Percentiles rank a stretch among this genome's conserved stretches.
These are phyloP conservation scores for Bradypus variegatus DNA, from an alignment of 2,797 vertebrate species.

Conservation along the genomic window DNA sequence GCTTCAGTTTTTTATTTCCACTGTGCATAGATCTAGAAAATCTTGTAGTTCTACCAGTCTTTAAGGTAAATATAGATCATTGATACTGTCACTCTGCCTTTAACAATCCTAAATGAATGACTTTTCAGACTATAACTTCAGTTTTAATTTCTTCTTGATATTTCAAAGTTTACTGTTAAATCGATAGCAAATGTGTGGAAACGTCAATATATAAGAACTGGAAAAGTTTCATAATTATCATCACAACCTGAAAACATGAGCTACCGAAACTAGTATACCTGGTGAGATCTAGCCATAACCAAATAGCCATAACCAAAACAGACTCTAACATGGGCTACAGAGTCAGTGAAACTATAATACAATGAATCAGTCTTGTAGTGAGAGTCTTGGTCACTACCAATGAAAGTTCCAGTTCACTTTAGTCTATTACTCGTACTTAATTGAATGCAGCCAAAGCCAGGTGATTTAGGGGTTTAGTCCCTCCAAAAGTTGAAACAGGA, in stretches of 20 bases:
- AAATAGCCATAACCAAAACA: background rate
- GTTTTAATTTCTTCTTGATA: background rate
- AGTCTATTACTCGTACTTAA: conserved; percentile 10
- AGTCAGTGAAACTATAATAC: background rate
- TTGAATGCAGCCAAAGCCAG: background rate
- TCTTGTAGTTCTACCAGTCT: background rate
- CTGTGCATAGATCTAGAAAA: background rate
- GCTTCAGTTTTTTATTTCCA: background rate
- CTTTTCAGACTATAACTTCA: background rate
- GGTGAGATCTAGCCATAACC: background rate
- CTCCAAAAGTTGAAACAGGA: conserved; percentile 38
- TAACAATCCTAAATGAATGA: conserved; percentile 27
- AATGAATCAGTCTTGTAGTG: background rate
- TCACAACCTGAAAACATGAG: background rate
- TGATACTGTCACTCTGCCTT: background rate
- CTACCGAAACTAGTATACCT: background rate
- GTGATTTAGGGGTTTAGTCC: conserved; percentile 39
- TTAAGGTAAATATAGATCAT: background rate
- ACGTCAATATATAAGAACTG: background rate
- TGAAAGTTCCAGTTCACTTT: conserved; percentile 32
- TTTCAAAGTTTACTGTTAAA: background rate
- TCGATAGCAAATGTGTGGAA: background rate
- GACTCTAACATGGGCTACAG: background rate
- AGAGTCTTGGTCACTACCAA: conserved; percentile 3
- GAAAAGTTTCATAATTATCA: background rate